phyloP scores from a whole-genome alignment of 2,888 invertebrate species.

The Coremacera marginata region DNA sequence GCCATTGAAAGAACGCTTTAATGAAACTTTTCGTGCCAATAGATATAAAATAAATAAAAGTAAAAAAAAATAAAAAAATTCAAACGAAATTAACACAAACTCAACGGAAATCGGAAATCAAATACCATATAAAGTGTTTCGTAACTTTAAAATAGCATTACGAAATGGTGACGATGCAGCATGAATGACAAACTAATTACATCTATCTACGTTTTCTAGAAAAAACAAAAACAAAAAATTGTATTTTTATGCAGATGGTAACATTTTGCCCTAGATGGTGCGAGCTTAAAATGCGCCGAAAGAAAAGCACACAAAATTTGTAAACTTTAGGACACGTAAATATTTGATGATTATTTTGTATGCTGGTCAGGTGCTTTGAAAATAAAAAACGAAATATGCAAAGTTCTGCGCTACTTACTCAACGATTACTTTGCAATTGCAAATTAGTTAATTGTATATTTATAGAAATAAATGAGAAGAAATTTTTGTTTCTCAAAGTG shows the following conservation, averaged over 20 bases:
- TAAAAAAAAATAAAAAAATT: neutral
- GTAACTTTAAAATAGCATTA: neutral
- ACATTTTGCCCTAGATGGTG: neutral
- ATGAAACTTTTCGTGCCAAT: neutral
- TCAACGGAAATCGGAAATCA: conserved; percentile 27
- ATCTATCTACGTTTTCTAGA: neutral
- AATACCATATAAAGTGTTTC: conserved; percentile 9
- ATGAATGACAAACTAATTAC: conserved; percentile 17
- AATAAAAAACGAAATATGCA: neutral
- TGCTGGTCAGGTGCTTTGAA: too few relatives aligned
- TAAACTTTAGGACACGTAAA: too few relatives aligned
- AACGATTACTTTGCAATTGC: neutral
- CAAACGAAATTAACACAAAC: neutral
- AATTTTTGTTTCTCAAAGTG: too few relatives aligned
- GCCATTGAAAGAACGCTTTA: neutral
- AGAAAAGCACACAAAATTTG: too few relatives aligned
- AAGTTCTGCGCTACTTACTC: neutral
- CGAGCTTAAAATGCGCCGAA: too few relatives aligned
- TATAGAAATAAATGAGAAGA: neutral
- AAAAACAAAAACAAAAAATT: too few relatives aligned
- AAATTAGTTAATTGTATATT: neutral
- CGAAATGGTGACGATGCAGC: neutral
- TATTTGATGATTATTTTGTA: too few relatives aligned
- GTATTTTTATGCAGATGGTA: neutral
- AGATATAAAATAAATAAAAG: neutral